These are phyloP conservation scores for Crotalus viridis DNA, from an alignment of 2,113 vertebrate species.

Conservation along the genomic window DNA sequence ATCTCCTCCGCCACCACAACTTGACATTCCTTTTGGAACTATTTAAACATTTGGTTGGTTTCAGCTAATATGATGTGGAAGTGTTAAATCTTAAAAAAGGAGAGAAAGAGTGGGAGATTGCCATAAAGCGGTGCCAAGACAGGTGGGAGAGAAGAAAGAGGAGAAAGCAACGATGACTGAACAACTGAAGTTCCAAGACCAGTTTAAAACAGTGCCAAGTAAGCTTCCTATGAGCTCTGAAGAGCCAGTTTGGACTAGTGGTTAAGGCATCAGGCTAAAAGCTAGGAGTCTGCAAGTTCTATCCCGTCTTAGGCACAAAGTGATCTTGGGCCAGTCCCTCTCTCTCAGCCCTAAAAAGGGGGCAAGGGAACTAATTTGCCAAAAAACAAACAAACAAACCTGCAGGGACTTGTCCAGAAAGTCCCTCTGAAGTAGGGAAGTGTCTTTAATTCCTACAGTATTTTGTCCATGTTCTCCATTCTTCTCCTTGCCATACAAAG, in stretches of 20 bases:
- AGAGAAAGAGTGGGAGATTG: not conserved
- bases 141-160: not conserved
- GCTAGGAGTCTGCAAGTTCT: not conserved
- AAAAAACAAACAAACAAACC: too few species aligned
- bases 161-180: not conserved
- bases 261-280: not conserved
- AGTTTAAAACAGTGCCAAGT: not conserved
- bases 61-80: not conserved
- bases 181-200: not conserved
- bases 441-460: not conserved
- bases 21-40: not conserved
- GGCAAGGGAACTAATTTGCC: too few species aligned
- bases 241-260: not conserved
- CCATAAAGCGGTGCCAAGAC: not conserved
- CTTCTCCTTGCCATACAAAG: not conserved
- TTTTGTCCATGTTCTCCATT: not conserved
- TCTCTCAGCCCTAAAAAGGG: too few species aligned
- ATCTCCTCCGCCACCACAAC: not conserved
- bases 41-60: not conserved
- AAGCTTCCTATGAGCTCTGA: not conserved
- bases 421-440: not conserved
- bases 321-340: too few species aligned
- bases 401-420: too few species aligned
- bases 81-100: not conserved
- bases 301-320: not conserved